Conservation (phyloP, 2,888 invertebrate genomes). For the Rhingia rostrata region DNA sequence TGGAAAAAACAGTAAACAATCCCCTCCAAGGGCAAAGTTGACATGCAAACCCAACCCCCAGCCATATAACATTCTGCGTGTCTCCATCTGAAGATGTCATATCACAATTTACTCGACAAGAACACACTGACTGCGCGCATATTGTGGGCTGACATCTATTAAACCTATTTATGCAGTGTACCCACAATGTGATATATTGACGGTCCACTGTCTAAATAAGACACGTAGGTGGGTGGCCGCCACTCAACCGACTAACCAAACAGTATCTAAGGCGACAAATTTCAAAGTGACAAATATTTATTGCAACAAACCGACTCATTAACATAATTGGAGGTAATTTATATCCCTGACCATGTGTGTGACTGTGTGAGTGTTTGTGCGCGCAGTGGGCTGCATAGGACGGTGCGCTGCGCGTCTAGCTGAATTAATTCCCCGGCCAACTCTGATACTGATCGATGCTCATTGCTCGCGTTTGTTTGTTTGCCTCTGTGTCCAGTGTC, state of each 20-base stretch:
- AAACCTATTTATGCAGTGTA: slow-evolving; percentile 4
- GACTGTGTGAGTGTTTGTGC: slow-evolving; percentile 5
- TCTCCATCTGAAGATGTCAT: slow-evolving; percentile 1
- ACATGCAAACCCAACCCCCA: not conserved
- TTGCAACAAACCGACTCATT: slow-evolving; percentile 76
- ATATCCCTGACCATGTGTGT: slow-evolving; percentile 47
- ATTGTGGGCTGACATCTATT: slow-evolving; percentile 6
- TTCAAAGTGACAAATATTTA: slow-evolving; percentile 73
- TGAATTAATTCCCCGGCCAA: slow-evolving; percentile 36
- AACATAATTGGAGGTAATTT: slow-evolving; percentile 77
- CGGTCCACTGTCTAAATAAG: slow-evolving; percentile 60
- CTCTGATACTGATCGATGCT: slow-evolving; percentile 60
- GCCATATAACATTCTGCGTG: not conserved
- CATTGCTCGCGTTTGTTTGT: slow-evolving; percentile 26
- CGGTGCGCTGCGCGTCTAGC: slow-evolving; percentile 5
- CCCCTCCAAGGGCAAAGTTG: too few relatives aligned
- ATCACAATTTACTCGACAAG: not conserved
- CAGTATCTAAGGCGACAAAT: slow-evolving; percentile 63
- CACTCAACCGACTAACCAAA: slow-evolving; percentile 56
- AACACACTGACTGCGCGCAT: slow-evolving; percentile 6
- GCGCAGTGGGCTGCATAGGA: slow-evolving; percentile 22
- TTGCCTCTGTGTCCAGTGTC: not conserved
- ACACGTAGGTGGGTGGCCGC: slow-evolving; percentile 66
- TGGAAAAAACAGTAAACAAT: too few relatives aligned
- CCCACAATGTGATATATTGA: slow-evolving; percentile 63